These are phyloP conservation scores for Scaptomyza montana DNA, from an alignment of 1,140 invertebrate species.

Conservation along the genomic window DNA sequence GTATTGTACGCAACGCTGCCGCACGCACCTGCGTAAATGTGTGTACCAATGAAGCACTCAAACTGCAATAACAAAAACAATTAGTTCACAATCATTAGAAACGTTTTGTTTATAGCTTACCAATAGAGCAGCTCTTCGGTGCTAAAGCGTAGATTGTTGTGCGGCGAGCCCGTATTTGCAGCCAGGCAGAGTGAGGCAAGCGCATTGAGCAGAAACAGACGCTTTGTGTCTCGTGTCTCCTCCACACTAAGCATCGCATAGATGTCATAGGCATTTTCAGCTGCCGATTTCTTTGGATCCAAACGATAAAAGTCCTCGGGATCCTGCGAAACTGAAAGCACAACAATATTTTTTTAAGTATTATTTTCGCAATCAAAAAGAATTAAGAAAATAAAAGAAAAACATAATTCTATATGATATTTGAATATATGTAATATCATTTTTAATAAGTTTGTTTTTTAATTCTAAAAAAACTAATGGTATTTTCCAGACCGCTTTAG, in stretches of 20 bases:
- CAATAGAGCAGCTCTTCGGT: conserved; percentile 92
- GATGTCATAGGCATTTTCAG: conserved; percentile 82
- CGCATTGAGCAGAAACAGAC: conserved; percentile 76
- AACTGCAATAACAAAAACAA: conserved; percentile 85
- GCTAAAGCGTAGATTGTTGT: conserved; percentile 87
- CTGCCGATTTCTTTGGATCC: conserved; percentile 70
- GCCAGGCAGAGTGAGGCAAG: conserved; percentile 76
- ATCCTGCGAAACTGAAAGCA: conserved; percentile 68
- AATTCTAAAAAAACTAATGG: no score
- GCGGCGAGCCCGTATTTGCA: conserved; percentile 75
- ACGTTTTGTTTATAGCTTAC: conserved; percentile 83
- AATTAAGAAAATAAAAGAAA: no score
- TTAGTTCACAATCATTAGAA: neutral
- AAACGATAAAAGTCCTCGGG: conserved; percentile 78
- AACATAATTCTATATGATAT: no score
- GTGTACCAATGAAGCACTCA: conserved; percentile 92
- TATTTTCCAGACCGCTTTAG: no score
- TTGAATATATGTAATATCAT: no score
- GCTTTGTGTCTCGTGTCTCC: conserved; percentile 77
- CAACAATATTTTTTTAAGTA: neutral
- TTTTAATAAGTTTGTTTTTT: no score
- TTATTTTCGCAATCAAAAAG: no score
- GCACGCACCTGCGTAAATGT: conserved; percentile 95
- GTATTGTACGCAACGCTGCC: conserved; percentile 92
- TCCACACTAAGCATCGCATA: conserved; percentile 70